phyloP scores from a whole-genome alignment of 2,797 vertebrate genomes.

The Gallirallus australis region DNA sequence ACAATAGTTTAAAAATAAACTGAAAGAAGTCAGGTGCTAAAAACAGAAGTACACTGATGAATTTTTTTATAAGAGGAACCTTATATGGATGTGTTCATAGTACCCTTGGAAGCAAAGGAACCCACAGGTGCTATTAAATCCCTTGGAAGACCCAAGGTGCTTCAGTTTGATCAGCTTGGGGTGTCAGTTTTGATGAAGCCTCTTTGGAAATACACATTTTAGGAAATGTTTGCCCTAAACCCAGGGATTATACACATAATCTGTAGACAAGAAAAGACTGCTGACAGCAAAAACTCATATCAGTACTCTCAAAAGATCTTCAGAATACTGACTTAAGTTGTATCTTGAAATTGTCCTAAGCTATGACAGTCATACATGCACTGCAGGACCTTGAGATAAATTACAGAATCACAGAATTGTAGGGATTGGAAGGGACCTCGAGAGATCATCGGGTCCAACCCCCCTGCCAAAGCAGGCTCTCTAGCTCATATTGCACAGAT shows the following conservation, averaged over 20 bases:
- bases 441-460: no score
- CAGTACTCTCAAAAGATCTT: background rate
- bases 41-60: background rate
- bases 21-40: background rate
- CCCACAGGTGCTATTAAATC: background rate
- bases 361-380: rapidly evolving
- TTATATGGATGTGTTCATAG: background rate
- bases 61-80: background rate
- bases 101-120: background rate
- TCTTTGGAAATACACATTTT: background rate
- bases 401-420: background rate
- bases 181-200: background rate
- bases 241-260: background rate
- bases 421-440: no score
- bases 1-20: background rate
- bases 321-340: background rate
- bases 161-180: background rate
- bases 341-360: background rate
- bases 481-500: no score
- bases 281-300: background rate
- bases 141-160: background rate
- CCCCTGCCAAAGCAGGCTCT: no score
- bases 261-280: background rate
- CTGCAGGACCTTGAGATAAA: background rate
- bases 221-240: background rate